These are phyloP conservation scores for Tupaia chinensis DNA, from an alignment of 2,113 vertebrate species.

Conservation along the genomic window DNA sequence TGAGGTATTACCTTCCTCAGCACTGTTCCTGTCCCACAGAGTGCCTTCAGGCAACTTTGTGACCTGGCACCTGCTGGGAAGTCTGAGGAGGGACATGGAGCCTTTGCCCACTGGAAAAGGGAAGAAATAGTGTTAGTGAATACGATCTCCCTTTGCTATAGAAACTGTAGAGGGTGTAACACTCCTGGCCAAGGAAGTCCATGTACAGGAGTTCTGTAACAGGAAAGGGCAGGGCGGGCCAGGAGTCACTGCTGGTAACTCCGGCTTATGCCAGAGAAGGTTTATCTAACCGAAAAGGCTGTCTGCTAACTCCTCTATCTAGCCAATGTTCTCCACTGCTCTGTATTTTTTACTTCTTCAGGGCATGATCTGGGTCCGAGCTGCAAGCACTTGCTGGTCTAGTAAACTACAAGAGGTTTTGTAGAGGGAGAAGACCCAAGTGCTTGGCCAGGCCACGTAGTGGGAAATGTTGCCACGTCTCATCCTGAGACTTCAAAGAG, in stretches of 20 bases:
- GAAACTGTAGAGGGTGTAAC: not conserved
- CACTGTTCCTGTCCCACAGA: fast-evolving
- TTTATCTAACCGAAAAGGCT: not conserved
- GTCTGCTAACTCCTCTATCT: not conserved
- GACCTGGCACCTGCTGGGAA: not conserved
- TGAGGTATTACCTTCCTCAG: not conserved
- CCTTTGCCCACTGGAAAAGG: not conserved
- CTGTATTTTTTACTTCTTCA: not conserved
- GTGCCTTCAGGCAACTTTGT: not conserved
- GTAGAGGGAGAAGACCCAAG: not conserved
- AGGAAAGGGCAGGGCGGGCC: not conserved
- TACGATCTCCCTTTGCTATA: not conserved
- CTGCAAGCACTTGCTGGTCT: not conserved
- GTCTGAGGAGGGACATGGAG: not conserved
- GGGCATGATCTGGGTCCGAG: not conserved
- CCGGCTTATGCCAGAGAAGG: fast-evolving
- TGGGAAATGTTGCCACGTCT: not conserved
- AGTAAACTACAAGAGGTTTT: not conserved
- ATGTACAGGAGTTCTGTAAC: fast-evolving
- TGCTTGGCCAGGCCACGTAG: not conserved
- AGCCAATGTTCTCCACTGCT: not conserved
- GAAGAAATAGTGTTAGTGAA: not conserved
- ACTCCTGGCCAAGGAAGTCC: not conserved
- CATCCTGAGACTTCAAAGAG: not conserved
- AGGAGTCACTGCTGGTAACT: too few relatives aligned